phyloP scores from a whole-genome alignment of 2,113 vertebrate genomes.

The Dinomys branickii region DNA sequence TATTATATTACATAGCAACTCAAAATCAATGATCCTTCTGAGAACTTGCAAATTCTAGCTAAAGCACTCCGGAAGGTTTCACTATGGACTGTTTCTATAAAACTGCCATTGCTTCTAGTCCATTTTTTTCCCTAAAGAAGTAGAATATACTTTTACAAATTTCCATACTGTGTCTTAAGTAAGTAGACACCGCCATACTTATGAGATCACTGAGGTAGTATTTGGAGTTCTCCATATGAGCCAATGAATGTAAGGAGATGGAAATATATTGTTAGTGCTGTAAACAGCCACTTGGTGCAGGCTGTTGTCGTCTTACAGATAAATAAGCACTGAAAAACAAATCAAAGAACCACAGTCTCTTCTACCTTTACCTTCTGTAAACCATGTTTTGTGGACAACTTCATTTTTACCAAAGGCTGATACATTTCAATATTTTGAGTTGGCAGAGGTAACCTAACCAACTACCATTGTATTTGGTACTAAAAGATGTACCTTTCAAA shows the following conservation, averaged over 20 bases:
- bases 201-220: neutral
- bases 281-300: too few relatives aligned
- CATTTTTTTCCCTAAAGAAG: neutral
- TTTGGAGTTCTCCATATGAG: neutral
- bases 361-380: neutral
- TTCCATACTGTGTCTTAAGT: neutral
- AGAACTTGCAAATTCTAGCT: neutral
- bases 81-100: neutral
- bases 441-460: neutral
- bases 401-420: neutral
- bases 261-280: neutral
- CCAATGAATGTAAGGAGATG: neutral
- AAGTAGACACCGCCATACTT: neutral
- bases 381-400: neutral
- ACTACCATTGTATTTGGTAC: neutral
- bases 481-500: neutral
- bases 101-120: neutral
- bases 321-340: neutral
- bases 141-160: neutral
- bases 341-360: neutral
- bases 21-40: neutral
- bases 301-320: too few relatives aligned
- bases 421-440: neutral
- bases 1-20: neutral
- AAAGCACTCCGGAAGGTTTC: neutral